Conservation (phyloP, 2,113 vertebrate genomes). For the Anolis carolinensis region DNA sequence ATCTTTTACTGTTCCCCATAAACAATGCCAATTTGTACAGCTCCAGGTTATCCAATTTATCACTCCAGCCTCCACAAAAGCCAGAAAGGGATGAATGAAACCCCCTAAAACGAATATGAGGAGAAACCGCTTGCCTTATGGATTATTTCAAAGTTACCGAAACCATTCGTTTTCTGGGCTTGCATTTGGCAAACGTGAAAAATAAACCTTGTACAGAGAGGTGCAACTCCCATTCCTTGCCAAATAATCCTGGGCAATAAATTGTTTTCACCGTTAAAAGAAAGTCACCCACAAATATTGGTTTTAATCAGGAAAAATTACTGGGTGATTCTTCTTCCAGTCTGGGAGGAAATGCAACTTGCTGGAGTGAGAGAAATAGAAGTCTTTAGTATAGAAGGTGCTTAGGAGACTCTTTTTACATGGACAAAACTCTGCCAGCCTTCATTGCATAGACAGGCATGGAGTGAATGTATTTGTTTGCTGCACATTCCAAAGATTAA, state of each 20-base stretch:
- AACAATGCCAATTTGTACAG: constrained; percentile 55
- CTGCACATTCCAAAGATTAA: no score
- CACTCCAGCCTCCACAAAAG: constrained; percentile 41
- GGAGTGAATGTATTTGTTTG: no score
- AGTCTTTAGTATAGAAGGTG: background rate
- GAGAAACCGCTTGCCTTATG: constrained; percentile 47
- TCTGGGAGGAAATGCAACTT: background rate
- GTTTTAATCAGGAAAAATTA: constrained; percentile 43
- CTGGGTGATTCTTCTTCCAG: constrained; percentile 17
- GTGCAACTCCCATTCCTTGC: constrained; percentile 34
- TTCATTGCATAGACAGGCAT: background rate
- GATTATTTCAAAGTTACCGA: constrained; percentile 54
- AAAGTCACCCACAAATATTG: constrained; percentile 19
- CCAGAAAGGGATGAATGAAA: constrained; percentile 61
- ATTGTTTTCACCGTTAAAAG: constrained; percentile 22
- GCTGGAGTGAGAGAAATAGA: background rate
- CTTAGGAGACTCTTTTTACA: background rate
- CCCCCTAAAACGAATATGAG: constrained; percentile 50
- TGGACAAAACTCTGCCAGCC: background rate
- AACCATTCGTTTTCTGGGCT: constrained; percentile 41
- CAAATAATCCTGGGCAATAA: constrained; percentile 40
- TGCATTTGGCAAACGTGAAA: constrained; percentile 44
- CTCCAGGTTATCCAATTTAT: constrained; percentile 61
- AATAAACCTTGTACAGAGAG: constrained; percentile 40
- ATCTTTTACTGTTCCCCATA: constrained; percentile 51